Percentiles rank a stretch among this genome's conserved stretches.
These are phyloP conservation scores for Lophius americanus DNA, from an alignment of 2,797 vertebrate species.

Conservation along the genomic window DNA sequence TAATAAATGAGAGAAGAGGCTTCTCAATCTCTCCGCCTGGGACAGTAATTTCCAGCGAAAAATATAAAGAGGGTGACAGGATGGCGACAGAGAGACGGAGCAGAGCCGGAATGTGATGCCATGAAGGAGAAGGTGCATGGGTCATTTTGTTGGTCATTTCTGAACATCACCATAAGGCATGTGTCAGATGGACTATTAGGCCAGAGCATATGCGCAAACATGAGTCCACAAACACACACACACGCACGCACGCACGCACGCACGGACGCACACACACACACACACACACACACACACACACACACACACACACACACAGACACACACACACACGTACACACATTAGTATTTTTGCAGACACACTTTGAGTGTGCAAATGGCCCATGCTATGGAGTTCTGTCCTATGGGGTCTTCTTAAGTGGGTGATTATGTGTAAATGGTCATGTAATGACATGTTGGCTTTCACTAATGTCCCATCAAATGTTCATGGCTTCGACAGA, in stretches of 20 bases:
- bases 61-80: not conserved
- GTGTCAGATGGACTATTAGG: constrained; percentile 72
- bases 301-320: not conserved
- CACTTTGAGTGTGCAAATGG: constrained; percentile 62
- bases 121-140: constrained; percentile 42
- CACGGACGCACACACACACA: constrained; percentile 23
- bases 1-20: constrained; percentile 1
- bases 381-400: constrained; percentile 57
- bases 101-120: constrained; percentile 25
- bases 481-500: constrained; percentile 60
- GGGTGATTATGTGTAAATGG: constrained; percentile 76
- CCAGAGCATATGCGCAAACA: constrained; percentile 60
- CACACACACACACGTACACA: constrained; percentile 34
- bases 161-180: constrained; percentile 67
- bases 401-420: constrained; percentile 72
- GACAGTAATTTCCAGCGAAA: constrained; percentile 8
- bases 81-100: constrained; percentile 22
- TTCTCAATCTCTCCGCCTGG: constrained; percentile 34
- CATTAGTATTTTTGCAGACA: constrained; percentile 18
- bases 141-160: constrained; percentile 68
- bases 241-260: too few relatives aligned
- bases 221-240: constrained; percentile 21
- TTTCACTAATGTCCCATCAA: constrained; percentile 72
- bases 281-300: constrained; percentile 39
- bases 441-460: constrained; percentile 75